These are phyloP conservation scores for Acanthosoma haemorrhoidale DNA, from an alignment of 2,888 invertebrate species.

Conservation along the genomic window DNA sequence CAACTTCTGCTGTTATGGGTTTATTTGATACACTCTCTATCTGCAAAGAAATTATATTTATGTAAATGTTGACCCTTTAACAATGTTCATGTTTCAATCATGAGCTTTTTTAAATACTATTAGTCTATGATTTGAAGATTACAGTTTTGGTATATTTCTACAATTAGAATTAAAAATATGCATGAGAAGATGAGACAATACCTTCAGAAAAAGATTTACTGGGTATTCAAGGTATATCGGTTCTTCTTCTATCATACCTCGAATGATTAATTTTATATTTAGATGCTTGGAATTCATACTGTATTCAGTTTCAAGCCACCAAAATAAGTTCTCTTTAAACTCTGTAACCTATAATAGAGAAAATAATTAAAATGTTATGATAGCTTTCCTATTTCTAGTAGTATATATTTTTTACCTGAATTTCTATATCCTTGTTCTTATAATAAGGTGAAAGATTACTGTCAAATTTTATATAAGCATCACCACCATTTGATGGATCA, in stretches of 20 bases:
- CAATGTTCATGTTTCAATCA: too few species aligned
- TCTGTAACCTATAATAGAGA: not conserved
- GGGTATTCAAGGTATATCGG: not conserved
- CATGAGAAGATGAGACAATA: too few species aligned
- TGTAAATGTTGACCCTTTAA: too few species aligned
- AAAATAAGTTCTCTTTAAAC: not conserved
- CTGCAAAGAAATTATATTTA: too few species aligned
- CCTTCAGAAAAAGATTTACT: not conserved
- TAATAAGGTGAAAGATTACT: not conserved
- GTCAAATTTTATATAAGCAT: not conserved
- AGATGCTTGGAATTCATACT: not conserved
- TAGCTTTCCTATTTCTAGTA: too few species aligned
- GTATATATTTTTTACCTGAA: conserved; percentile 18
- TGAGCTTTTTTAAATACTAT: too few species aligned
- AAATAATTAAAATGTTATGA: too few species aligned
- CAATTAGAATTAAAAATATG: too few species aligned
- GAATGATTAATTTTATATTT: not conserved
- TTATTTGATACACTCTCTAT: too few species aligned
- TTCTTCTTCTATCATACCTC: not conserved
- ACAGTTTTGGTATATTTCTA: too few species aligned
- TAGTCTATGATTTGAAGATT: too few species aligned
- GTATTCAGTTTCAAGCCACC: not conserved
- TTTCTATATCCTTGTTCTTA: not conserved
- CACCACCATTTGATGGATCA: not conserved
- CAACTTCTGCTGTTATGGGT: not conserved